phyloP scores from a whole-genome alignment of 2,797 vertebrate species.

The Denticeps clupeoides region DNA sequence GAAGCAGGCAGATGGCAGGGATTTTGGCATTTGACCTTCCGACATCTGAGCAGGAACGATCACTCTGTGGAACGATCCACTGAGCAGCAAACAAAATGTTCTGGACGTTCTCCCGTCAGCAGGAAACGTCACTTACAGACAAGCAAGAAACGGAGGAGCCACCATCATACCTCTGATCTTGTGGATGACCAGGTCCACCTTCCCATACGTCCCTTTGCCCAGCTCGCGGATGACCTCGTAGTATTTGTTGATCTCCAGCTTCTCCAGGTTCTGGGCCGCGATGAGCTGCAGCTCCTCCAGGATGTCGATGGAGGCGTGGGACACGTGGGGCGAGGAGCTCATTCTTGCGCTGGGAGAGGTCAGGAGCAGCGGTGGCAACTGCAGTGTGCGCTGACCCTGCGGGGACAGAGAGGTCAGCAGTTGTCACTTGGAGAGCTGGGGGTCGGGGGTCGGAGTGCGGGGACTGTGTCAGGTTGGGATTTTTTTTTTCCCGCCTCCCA shows the following conservation, averaged over 20 bases:
- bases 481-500: too few relatives aligned
- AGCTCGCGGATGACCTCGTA: constrained; percentile 72
- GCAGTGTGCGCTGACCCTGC: constrained; percentile 24
- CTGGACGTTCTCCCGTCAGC: too few relatives aligned
- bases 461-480: too few relatives aligned
- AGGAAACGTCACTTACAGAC: constrained; percentile 6
- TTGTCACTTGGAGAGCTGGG: too few relatives aligned
- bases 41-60: too few relatives aligned
- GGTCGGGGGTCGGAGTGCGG: too few relatives aligned
- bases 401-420: constrained; percentile 7
- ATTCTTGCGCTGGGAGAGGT: constrained; percentile 35
- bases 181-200: constrained; percentile 73
- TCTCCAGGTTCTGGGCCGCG: constrained; percentile 69
- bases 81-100: too few relatives aligned
- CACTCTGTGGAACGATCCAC: too few relatives aligned
- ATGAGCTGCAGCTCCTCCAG: constrained; percentile 72
- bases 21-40: too few relatives aligned
- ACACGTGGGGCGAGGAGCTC: constrained; percentile 53
- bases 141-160: too few relatives aligned
- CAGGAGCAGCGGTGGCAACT: constrained; percentile 18
- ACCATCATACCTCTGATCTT: constrained; percentile 71
- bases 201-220: constrained; percentile 74
- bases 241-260: constrained; percentile 66
- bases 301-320: constrained; percentile 58
- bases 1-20: too few relatives aligned